These are phyloP conservation scores for Catharus ustulatus DNA, from an alignment of 2,797 vertebrate genomes.

Conservation along the genomic window DNA sequence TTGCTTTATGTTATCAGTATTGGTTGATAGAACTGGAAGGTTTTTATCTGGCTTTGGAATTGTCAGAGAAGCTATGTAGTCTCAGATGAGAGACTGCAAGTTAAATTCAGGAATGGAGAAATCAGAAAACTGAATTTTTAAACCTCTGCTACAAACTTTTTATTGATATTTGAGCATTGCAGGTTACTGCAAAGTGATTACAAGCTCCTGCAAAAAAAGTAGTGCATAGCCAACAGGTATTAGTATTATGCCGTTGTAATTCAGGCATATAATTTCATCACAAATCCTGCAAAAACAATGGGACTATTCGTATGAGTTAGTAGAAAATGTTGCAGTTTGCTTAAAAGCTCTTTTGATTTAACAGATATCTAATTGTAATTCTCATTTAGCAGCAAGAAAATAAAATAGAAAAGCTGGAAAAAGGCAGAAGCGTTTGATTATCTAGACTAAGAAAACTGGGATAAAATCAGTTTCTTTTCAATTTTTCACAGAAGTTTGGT, in stretches of 20 bases:
- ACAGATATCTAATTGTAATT: neutral
- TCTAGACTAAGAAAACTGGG: neutral
- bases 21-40: neutral
- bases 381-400: neutral
- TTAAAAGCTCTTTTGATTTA: neutral
- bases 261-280: neutral
- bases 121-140: neutral
- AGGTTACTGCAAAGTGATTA: neutral
- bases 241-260: neutral
- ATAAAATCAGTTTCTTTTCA: neutral
- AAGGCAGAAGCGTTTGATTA: neutral
- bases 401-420: neutral
- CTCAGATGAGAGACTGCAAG: neutral
- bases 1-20: neutral
- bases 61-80: neutral
- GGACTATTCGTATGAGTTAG: neutral
- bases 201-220: neutral
- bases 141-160: neutral
- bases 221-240: neutral
- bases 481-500: neutral
- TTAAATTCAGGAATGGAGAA: neutral
- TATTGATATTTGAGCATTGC: neutral
- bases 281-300: neutral
- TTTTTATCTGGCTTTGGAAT: neutral
- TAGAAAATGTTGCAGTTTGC: neutral